Conservation (phyloP, 2,113 vertebrate species). For the Hassar affinis region DNA sequence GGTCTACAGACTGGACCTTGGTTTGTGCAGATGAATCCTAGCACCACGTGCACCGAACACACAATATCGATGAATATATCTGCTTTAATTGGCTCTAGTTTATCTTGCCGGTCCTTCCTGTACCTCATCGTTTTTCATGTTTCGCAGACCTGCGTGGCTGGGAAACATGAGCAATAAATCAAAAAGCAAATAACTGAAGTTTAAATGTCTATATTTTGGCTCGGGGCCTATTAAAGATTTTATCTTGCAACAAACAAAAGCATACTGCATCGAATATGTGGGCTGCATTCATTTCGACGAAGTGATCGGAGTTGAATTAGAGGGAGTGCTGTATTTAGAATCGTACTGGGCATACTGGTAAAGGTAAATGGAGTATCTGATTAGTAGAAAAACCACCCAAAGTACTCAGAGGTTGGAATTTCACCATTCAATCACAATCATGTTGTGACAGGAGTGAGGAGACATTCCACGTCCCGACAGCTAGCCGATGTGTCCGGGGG, state of each 20-base stretch:
- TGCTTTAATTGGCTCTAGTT: not conserved
- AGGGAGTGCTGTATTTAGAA: not conserved
- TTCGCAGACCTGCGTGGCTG: not conserved
- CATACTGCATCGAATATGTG: not conserved
- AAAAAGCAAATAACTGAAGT: slow-evolving; percentile 20
- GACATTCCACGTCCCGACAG: no score
- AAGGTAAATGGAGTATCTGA: not conserved
- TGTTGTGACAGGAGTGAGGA: no score
- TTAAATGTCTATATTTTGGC: slow-evolving; percentile 27
- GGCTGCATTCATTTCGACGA: not conserved
- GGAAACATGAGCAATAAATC: slow-evolving; percentile 25
- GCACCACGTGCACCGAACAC: slow-evolving; percentile 1
- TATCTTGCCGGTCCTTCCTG: slow-evolving; percentile 9
- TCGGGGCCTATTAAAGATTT: slow-evolving; percentile 25
- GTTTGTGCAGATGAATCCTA: not conserved
- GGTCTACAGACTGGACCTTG: not conserved
- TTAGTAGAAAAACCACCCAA: no score
- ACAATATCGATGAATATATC: slow-evolving; percentile 8
- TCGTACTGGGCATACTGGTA: not conserved
- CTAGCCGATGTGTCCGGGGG: no score
- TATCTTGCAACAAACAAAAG: slow-evolving; percentile 29
- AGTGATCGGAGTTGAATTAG: not conserved
- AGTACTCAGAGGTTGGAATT: not conserved
- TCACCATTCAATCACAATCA: not conserved
- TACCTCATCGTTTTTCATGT: slow-evolving; percentile 21